These are phyloP conservation scores for Andrena marginata DNA, from an alignment of 2,888 invertebrate species.

Conservation along the genomic window DNA sequence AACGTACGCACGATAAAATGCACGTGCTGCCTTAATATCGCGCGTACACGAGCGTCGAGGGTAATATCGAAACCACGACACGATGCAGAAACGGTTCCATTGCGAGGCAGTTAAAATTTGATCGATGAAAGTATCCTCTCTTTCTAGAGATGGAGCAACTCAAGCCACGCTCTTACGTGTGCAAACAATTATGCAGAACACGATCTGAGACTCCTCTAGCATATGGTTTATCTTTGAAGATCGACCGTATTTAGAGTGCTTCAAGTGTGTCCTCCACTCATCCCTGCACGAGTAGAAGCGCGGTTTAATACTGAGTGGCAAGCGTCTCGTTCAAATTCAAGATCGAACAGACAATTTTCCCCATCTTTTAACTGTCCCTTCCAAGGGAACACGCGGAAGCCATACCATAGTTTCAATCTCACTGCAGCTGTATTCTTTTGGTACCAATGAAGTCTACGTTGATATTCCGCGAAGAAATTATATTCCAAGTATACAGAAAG, in stretches of 20 bases:
- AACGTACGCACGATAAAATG: conserved; percentile 56
- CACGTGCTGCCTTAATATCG: conserved; percentile 32
- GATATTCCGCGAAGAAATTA: too few relatives aligned
- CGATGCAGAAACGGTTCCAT: too few relatives aligned
- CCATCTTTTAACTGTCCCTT: neutral
- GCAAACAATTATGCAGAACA: too few relatives aligned
- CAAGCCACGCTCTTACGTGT: too few relatives aligned
- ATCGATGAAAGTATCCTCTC: neutral
- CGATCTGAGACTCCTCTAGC: too few relatives aligned
- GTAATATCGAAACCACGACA: conserved; percentile 11
- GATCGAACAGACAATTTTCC: neutral
- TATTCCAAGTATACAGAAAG: too few relatives aligned
- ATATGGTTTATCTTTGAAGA: too few relatives aligned
- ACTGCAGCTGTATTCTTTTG: conserved; percentile 10
- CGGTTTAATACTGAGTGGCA: too few relatives aligned
- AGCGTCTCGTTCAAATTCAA: neutral
- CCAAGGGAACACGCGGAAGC: neutral
- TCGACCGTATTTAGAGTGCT: too few relatives aligned
- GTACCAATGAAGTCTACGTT: neutral
- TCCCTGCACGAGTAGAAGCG: too few relatives aligned
- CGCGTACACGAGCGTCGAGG: conserved; percentile 10
- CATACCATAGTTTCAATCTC: neutral
- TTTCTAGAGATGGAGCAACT: too few relatives aligned
- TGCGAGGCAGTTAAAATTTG: neutral
- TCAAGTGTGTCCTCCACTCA: too few relatives aligned